Percentiles rank a stretch among this genome's conserved stretches.
These are phyloP conservation scores for Hipparchia semele DNA, from an alignment of 2,888 invertebrate species.

Conservation along the genomic window DNA sequence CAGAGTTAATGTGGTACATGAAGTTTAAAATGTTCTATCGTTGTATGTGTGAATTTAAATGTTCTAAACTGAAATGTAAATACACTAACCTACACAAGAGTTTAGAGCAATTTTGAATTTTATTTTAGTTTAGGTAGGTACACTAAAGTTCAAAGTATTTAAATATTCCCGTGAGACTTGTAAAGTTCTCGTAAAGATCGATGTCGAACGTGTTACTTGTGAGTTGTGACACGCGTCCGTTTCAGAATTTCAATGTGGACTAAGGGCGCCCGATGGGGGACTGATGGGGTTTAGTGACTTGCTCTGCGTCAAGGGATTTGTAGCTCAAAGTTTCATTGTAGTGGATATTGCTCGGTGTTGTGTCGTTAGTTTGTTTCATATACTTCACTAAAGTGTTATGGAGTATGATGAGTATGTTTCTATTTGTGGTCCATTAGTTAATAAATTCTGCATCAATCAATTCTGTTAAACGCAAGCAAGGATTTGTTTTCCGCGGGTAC, in stretches of 20 bases:
- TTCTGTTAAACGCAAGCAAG: too few relatives aligned
- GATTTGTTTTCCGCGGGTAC: too few relatives aligned
- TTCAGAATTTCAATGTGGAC: slow-evolving; percentile 58
- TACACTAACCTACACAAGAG: too few relatives aligned
- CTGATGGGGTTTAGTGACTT: slow-evolving; percentile 40
- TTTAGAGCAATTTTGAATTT: too few relatives aligned
- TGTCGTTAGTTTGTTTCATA: slow-evolving; percentile 25
- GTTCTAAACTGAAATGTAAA: too few relatives aligned
- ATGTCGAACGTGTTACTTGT: slow-evolving; percentile 29
- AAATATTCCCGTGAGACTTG: slow-evolving; percentile 7
- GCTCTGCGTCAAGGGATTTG: slow-evolving; percentile 51
- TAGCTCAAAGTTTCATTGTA: slow-evolving; percentile 47
- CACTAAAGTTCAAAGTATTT: not conserved
- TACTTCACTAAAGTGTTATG: slow-evolving; percentile 16
- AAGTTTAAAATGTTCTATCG: too few relatives aligned
- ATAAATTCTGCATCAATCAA: not conserved
- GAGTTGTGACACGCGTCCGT: slow-evolving; percentile 43
- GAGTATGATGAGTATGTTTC: slow-evolving; percentile 1
- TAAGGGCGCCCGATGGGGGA: slow-evolving; percentile 45
- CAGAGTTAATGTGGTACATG: too few relatives aligned
- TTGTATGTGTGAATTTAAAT: too few relatives aligned
- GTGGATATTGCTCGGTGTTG: slow-evolving; percentile 37
- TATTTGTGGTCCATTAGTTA: not conserved
- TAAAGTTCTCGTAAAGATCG: slow-evolving; percentile 26
- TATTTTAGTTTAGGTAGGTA: too few relatives aligned